phyloP scores from a whole-genome alignment of 2,888 invertebrate genomes.

The Eilema sororculum region DNA sequence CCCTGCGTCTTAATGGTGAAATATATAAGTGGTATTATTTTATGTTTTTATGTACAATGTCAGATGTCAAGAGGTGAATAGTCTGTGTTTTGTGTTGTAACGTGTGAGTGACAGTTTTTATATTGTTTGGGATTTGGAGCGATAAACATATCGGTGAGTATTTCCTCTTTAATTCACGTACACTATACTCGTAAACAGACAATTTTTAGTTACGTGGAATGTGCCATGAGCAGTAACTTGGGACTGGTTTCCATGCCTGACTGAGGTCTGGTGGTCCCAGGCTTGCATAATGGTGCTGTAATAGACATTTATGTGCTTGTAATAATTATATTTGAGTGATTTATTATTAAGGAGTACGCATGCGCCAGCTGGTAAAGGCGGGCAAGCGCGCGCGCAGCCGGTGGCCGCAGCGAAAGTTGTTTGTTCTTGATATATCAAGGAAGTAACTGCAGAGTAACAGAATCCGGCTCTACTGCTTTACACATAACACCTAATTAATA shows the following conservation, averaged over 20 bases:
- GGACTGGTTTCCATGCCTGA: slow-evolving; percentile 43
- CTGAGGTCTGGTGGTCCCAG: slow-evolving; percentile 49
- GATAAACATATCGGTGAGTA: slow-evolving; percentile 84
- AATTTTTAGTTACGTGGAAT: slow-evolving; percentile 56
- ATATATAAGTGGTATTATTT: slow-evolving; percentile 70
- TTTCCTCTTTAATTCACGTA: slow-evolving; percentile 63
- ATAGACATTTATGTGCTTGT: slow-evolving; percentile 48
- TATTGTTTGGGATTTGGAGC: slow-evolving; percentile 84
- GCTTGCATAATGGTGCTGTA: slow-evolving; percentile 68
- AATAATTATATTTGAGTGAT: slow-evolving; percentile 36
- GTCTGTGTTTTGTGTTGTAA: slow-evolving; percentile 80
- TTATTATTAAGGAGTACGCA: slow-evolving; percentile 49
- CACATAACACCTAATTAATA: slow-evolving; percentile 37
- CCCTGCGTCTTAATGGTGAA: slow-evolving; percentile 70
- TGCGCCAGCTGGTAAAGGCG: slow-evolving; percentile 52
- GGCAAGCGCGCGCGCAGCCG: slow-evolving; percentile 52
- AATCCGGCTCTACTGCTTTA: slow-evolving; percentile 62
- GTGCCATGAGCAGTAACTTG: slow-evolving; percentile 34
- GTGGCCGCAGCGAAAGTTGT: slow-evolving; percentile 78
- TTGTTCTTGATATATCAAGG: slow-evolving; percentile 79
- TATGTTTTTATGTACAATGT: slow-evolving; percentile 74
- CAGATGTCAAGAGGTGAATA: slow-evolving; percentile 87
- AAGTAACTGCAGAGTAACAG: slow-evolving; percentile 67
- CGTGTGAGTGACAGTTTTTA: slow-evolving; percentile 83
- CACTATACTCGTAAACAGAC: slow-evolving; percentile 44